Base-by-base conservation (phyloP, 2,797 vertebrate species). In the Manis javanica region DNA sequence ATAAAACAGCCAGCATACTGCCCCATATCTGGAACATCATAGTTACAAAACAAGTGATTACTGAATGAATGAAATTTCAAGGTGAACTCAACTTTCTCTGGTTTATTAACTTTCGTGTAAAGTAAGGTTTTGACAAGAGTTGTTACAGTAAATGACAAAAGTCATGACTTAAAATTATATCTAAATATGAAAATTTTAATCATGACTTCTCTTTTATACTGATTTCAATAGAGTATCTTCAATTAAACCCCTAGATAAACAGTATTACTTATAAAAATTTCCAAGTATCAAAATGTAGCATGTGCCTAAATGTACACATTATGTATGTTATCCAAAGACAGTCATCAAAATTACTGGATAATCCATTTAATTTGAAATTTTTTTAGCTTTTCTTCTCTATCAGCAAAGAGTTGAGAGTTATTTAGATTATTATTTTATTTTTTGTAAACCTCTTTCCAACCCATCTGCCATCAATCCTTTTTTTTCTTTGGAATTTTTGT, bases 141-240 rank as follows among this genome's bases (percentile, higher is more conserved):
- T 82, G 24, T 51, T 63, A 34, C 9, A 83, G 14, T 91, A 85
- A 81, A 51, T 29, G 12, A 75, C 39, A 95, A 86, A 92, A 94
- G 55, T 42, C 63, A 61, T 74, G 46, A 82, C 31, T 79, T 91
- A 34, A 96, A 75, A 63, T 69, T 7, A 91, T 51, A 83, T 34
- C 92, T 90, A 87, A 93, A 86, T 59, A 72, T 82, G 16, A 89
- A 87, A 59, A 71, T 23, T 88, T 55, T 66, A 96, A 77, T 53
- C 53, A 90, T 87, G 15, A 84, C 23, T 94, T 92, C 57, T 53
- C 46, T 83, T 92, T 46, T 71, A 61, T 51, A 69, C 31, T 75
- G 83, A 29, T 85, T 85, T 86, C 39, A 69, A 71, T n/a, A 92
- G 2, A 49, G 31, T 34, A 49, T 29, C 34, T 94, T 89, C 53